A percentile compares a stretch with the other conserved stretches of the same genome.
Evolutionary conservation across 2,888 invertebrate genomes (phyloP).

Genomic region (Apodemia duryi): DNA sequence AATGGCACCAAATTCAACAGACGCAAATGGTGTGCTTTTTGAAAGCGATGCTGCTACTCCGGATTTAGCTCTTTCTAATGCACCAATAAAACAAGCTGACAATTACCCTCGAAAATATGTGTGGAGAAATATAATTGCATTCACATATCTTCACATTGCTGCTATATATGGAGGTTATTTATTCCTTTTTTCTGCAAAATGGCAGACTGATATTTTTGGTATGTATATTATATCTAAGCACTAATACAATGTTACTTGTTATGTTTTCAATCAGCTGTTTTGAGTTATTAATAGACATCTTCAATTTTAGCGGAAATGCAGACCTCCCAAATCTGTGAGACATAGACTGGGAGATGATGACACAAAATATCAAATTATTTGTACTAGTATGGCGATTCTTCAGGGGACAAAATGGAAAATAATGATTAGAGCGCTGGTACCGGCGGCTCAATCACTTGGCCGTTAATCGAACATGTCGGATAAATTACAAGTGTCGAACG

Average conservation of each 20-base stretch:
- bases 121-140: constrained; percentile 91
- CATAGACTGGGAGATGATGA: no score
- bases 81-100: constrained; percentile 74
- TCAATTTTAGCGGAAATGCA: no score
- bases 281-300: no score
- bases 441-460: no score
- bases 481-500: no score
- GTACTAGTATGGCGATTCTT: no score
- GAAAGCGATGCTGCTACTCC: constrained; percentile 69
- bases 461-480: no score
- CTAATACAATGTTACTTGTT: background rate
- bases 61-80: constrained; percentile 56
- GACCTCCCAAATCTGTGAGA: no score
- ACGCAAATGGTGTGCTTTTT: constrained; percentile 67
- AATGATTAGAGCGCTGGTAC: no score
- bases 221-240: constrained; percentile 46
- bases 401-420: no score
- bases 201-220: constrained; percentile 86
- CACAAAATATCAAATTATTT: no score
- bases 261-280: no score
- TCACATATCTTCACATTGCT: constrained; percentile 86
- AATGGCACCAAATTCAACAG: constrained; percentile 69
- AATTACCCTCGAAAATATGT: constrained; percentile 81
- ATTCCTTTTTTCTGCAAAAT: constrained; percentile 85
- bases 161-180: constrained; percentile 88